Evolutionary conservation across 2,888 invertebrate species (phyloP), one percentile per base, ranked within the genome.

Genomic region (Xylota segnis): DNA sequence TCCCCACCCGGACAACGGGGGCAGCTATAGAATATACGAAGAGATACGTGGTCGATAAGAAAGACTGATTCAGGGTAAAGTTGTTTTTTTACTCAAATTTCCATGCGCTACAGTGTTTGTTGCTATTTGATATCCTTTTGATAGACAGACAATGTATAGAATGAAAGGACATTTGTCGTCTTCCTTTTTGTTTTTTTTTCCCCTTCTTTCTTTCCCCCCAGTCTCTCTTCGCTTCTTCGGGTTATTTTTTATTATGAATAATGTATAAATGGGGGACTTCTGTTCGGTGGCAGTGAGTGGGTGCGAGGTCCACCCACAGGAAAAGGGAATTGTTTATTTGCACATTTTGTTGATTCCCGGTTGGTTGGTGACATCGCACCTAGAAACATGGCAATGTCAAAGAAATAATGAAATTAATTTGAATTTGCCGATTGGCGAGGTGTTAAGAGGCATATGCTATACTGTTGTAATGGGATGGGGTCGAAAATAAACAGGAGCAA

Each of bases 91-190:
- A 56, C 50, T 66, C 45, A 68, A 79, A 79, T 84, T 66, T 84
- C 70, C 63, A 66, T 76, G 81, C 81, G 75, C 84, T 75, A 61
- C 52, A 63, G 75, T 84, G 75, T 84, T 81, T 76, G 81, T 71
- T 81, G 75, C 65, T 71, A 75, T 75, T 84, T 84, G 81, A 81
- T 84, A 84, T 84, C 84, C 50, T 81, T 84, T 84, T 84, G 84
- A 84, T 84, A 79, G 81, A 84, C 79, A 74, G 50, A 84, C 81
- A 84, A 84, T 84, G 84, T 70, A 84, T 75, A 65, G 63, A 81
- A 70, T 65, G 58, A 68, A 52, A 65, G 37, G 75, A 76, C 82
- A 83, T 76, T 76, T 75, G 70, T 84, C 75, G 70, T 75, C 32
- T 75, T 81, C 63, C 52, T 56, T 76, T 63, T 37, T 16, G 18